Evolutionary conservation across 92 coral and sea anemone species (phyloP), one percentile per base, ranked within the genome.

Genomic region (Epizoanthus ramosus): DNA sequence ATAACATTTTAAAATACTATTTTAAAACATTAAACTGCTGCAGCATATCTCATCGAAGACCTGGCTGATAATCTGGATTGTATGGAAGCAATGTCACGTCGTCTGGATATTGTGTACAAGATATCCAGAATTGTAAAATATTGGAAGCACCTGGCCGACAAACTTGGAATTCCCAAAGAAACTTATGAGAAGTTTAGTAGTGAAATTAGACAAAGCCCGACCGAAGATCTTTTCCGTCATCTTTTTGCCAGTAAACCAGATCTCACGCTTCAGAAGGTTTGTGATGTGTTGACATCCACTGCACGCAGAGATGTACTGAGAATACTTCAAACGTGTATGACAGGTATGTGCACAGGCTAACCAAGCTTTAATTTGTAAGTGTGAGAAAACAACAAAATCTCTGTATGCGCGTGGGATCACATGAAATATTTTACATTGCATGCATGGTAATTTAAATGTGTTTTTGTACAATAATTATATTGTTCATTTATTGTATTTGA

Each of bases 101-200:
- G 18, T 10, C 66, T 74, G 25, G 80, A 74, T 9, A 25, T 37
- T 10, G 80, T 28, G 45, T 74, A 74, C 64, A 74, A 74, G 60
- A 15, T 74, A 33, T 74, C 80, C 6, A 19, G 21, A 19, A 15
- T 17, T n/a, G 23, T 74, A 16, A 74, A 57, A 35, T 74, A 74
- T 50, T 74, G 80, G 80, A 74, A 74, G 54, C 80, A 74, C 54
- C 66, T 74, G 12, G 80, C 80, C 15, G 65, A 57, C 15, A 18
- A 25, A 25, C 53, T 74, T 15, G 80, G 66, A n/a, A 74, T 74
- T 18, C 41, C 80, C 60, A 74, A 31, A 28, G 80, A 74, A 57
- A 16, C 15, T 33, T 57, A 58, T 58, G 66, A 74, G n/a, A 56
- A 18, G 54, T 53, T 74, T 43, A 24, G 66, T 43, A 24, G 66